These are phyloP conservation scores for Pandion haliaetus DNA, from an alignment of 2,113 vertebrate species.

Conservation along the genomic window DNA sequence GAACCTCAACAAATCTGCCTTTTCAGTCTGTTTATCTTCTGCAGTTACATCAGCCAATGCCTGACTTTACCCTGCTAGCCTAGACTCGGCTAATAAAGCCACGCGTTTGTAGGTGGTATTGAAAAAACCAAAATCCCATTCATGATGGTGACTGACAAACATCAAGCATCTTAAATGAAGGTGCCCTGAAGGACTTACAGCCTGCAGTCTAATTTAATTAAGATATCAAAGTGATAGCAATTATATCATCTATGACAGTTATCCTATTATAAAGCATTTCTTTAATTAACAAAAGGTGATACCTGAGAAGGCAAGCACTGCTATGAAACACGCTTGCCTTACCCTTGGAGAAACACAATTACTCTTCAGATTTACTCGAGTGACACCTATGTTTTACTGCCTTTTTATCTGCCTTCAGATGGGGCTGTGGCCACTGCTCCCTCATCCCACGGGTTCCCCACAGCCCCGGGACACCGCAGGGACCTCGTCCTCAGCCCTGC, in stretches of 20 bases:
- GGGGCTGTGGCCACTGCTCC: neutral
- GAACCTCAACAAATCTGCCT: neutral
- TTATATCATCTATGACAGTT: conserved; percentile 68
- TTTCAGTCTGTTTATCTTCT: neutral
- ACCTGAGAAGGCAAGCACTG: neutral
- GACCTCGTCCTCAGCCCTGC: neutral
- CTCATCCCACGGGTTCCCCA: fast-evolving
- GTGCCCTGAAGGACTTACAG: conserved; percentile 70
- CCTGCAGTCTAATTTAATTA: conserved; percentile 71
- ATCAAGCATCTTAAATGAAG: conserved; percentile 62
- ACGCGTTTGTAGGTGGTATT: conserved; percentile 1
- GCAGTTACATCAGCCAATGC: neutral
- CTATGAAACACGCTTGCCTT: neutral
- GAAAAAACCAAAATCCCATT: neutral
- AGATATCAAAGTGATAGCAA: conserved; percentile 72
- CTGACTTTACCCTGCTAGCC: conserved; percentile 3
- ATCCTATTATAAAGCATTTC: conserved; percentile 63
- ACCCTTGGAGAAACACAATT: neutral
- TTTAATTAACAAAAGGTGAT: conserved; percentile 50
- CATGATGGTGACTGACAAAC: conserved; percentile 64
- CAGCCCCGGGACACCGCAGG: fast-evolving
- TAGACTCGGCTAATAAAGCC: conserved; percentile 15
- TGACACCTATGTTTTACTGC: neutral
- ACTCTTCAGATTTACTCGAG: neutral
- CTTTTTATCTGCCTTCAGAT: neutral